Conservation (phyloP, 1,140 invertebrate genomes). For the Centruroides sculpturatus region DNA sequence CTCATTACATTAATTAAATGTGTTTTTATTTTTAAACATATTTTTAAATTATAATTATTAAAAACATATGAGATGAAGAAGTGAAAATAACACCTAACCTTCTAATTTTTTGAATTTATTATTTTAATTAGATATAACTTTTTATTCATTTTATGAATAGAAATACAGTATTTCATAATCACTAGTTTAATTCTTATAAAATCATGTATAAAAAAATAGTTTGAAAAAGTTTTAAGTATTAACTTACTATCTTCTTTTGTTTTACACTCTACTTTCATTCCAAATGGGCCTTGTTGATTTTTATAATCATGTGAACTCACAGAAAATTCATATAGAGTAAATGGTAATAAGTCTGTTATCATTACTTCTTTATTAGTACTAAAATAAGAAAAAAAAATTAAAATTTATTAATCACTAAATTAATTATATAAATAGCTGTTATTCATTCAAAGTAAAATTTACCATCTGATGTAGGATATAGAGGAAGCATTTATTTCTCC, state of each 20-base stretch:
- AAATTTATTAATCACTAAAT: constrained; percentile 5
- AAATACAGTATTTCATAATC: too few species aligned
- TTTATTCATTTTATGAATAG: too few species aligned
- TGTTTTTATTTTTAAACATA: too few species aligned
- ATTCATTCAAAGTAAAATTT: neutral
- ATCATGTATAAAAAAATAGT: neutral
- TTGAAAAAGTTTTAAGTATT: neutral
- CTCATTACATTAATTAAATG: too few species aligned
- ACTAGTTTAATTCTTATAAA: too few species aligned
- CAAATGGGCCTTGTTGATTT: constrained; percentile 30
- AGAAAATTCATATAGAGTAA: constrained; percentile 44
- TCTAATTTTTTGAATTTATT: too few species aligned
- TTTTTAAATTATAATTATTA: too few species aligned
- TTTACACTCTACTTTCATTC: constrained; percentile 36
- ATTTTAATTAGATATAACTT: too few species aligned
- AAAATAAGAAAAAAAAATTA: constrained; percentile 19
- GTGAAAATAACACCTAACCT: too few species aligned
- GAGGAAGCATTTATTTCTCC: constrained; percentile 16
- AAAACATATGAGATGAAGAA: too few species aligned
- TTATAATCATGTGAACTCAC: constrained; percentile 32
- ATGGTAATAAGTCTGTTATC: constrained; percentile 39
- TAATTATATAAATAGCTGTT: neutral
- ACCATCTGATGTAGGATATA: constrained; percentile 25
- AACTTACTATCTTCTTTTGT: constrained; percentile 37
- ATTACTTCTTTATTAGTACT: constrained; percentile 33